Conservation (phyloP, 1,140 invertebrate genomes). For the Cataglyphis hispanica region DNA sequence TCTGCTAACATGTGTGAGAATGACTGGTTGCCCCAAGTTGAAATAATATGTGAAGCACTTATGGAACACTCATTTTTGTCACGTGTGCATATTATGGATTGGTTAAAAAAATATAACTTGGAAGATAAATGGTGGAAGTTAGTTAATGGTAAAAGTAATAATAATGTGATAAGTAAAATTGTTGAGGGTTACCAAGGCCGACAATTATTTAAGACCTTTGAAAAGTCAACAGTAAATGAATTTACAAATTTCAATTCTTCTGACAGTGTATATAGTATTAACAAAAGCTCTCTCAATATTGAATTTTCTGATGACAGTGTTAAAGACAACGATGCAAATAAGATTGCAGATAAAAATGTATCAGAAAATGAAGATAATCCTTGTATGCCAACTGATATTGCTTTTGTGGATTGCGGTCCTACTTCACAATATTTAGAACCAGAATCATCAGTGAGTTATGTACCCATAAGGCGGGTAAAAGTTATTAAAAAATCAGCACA, state of each 20-base stretch:
- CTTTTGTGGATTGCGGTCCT: slow-evolving; percentile 82
- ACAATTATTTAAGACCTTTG: slow-evolving; percentile 48
- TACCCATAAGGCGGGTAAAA: background rate
- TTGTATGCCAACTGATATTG: slow-evolving; percentile 76
- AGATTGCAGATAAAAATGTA: slow-evolving; percentile 34
- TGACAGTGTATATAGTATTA: background rate
- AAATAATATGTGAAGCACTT: slow-evolving; percentile 76
- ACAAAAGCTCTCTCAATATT: background rate
- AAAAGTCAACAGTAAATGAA: slow-evolving; percentile 40
- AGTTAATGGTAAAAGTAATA: slow-evolving; percentile 38
- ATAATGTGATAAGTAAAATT: slow-evolving; percentile 65
- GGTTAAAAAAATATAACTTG: slow-evolving; percentile 75
- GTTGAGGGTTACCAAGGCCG: slow-evolving; percentile 59
- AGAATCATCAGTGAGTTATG: slow-evolving; percentile 10
- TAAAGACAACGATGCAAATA: slow-evolving; percentile 21
- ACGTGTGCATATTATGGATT: slow-evolving; percentile 80
- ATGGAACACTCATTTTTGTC: slow-evolving; percentile 81
- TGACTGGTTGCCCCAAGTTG: slow-evolving; percentile 74
- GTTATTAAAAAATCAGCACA: background rate
- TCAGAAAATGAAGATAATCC: slow-evolving; percentile 70
- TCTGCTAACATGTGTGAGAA: slow-evolving; percentile 63
- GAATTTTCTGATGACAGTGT: slow-evolving; percentile 9
- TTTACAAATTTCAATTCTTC: background rate
- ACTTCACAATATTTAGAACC: slow-evolving; percentile 47
- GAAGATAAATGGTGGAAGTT: slow-evolving; percentile 78